Evolutionary conservation across 2,888 invertebrate genomes (phyloP).

Genomic region (Drosophila affinis): DNA sequence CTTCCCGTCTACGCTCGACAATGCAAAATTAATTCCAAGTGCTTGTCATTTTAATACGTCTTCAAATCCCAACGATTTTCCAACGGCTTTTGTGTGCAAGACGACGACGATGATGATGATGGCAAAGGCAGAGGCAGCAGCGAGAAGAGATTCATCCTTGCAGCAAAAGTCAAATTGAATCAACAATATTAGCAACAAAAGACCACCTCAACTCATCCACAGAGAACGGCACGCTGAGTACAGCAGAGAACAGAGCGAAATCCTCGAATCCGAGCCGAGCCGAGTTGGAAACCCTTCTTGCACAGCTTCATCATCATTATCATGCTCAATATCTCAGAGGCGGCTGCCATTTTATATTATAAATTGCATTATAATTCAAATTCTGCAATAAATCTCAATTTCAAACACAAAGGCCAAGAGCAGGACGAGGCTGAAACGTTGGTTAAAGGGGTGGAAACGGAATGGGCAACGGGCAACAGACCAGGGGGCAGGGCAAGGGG

Average conservation of each 20-base stretch:
- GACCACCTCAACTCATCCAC: constrained; percentile 20
- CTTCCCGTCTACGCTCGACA: constrained; percentile 38
- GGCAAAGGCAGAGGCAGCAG: background rate
- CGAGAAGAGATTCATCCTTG: constrained; percentile 15
- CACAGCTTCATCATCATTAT: constrained; percentile 65
- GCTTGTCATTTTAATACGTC: constrained; percentile 63
- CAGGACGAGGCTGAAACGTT: background rate
- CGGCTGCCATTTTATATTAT: constrained; percentile 74
- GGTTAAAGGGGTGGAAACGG: background rate
- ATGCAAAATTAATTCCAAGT: constrained; percentile 67
- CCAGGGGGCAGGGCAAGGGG: background rate
- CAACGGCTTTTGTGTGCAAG: constrained; percentile 47
- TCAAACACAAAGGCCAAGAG: constrained; percentile 65
- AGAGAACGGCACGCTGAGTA: background rate
- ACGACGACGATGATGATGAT: constrained; percentile 8
- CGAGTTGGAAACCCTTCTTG: constrained; percentile 47
- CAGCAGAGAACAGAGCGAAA: background rate
- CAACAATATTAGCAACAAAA: constrained; percentile 71
- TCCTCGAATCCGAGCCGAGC: constrained; percentile 35
- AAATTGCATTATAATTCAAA: constrained; percentile 80
- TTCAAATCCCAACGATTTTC: constrained; percentile 55
- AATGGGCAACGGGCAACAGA: background rate
- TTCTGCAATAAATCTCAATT: constrained; percentile 81
- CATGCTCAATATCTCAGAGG: constrained; percentile 68
- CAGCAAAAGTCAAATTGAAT: constrained; percentile 71